Base-by-base conservation (phyloP, 2,797 vertebrate species). In the Miopithecus talapoin region DNA sequence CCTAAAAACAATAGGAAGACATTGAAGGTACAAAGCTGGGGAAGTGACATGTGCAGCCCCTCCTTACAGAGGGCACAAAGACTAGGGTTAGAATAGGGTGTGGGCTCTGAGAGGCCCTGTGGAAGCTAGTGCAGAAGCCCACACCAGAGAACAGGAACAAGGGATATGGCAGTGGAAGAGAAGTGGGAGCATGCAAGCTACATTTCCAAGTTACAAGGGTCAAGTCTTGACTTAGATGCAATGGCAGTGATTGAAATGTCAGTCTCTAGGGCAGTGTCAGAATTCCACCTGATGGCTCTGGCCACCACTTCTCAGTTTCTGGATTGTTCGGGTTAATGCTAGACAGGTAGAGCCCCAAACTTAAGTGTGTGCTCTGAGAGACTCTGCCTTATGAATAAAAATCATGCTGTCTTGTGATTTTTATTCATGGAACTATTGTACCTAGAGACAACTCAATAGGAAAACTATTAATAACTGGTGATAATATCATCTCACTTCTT, bases 401-500 rank as follows among this genome's bases (percentile, higher is more conserved):
- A 96, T 94, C 61, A 91, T 4, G 10, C 46, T 85, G 33, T 79
- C 16, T 28, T 53, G 28, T 97, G 93, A 96, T 97, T 97, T 97
- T 95, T 98, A 98, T 97, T 97, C 97, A 97, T 98, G 95, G 88
- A 95, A 89, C 96, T 97, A 61, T 96, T 97, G 97, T 95, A 91
- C 85, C 85, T 94, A 92, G 88, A 94, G 90, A 98, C 93, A 97
- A 95, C 96, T 96, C 96, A 97, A 94, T 95, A 95, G 97, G 96
- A 97, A 98, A 91, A 97, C 95, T 94, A 96, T 97, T 98, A 97
- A 96, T 98, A 97, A 95, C 85, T 74, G 70, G 92, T 98, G 97
- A 97, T 98, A 97, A 97, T 98, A 97, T 97, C 96, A 96, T 98
- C 95, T 98, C 92, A 95, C 81, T 91, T 89, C 95, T 97, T 97